These are phyloP conservation scores for Hymenopus coronatus DNA, from an alignment of 2,888 invertebrate genomes.

Conservation along the genomic window DNA sequence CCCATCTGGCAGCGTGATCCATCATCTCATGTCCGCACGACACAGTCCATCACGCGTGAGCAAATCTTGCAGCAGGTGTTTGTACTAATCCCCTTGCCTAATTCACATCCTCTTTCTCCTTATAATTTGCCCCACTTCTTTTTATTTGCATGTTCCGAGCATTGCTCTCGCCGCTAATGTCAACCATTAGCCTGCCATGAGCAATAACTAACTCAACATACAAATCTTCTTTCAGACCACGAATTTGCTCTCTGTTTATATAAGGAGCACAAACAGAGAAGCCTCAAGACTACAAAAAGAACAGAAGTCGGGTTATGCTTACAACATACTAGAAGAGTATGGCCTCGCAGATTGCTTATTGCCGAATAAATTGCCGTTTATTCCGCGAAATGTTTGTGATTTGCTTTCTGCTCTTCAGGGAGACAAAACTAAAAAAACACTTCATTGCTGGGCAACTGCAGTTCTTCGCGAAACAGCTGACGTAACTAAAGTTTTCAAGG, in stretches of 20 bases:
- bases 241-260: background rate
- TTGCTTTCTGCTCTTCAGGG: background rate
- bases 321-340: background rate
- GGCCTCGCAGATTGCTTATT: background rate
- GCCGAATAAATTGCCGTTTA: background rate
- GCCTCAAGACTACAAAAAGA: background rate
- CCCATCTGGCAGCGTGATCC: background rate
- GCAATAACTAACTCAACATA: background rate
- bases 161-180: background rate
- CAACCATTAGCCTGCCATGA: background rate
- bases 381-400: background rate
- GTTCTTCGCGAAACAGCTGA: too few species aligned
- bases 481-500: too few species aligned
- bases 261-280: background rate
- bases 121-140: background rate
- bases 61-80: background rate
- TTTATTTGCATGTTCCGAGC: background rate
- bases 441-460: too few species aligned
- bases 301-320: background rate
- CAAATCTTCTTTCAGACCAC: background rate
- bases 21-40: background rate
- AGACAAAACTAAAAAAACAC: too few species aligned
- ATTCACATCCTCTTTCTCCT: background rate
- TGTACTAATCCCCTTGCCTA: background rate
- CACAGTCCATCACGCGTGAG: background rate